Evolutionary conservation across 2,888 invertebrate genomes (phyloP), one percentile per base, ranked within the genome.

Genomic region (Platycheirus albimanus): DNA sequence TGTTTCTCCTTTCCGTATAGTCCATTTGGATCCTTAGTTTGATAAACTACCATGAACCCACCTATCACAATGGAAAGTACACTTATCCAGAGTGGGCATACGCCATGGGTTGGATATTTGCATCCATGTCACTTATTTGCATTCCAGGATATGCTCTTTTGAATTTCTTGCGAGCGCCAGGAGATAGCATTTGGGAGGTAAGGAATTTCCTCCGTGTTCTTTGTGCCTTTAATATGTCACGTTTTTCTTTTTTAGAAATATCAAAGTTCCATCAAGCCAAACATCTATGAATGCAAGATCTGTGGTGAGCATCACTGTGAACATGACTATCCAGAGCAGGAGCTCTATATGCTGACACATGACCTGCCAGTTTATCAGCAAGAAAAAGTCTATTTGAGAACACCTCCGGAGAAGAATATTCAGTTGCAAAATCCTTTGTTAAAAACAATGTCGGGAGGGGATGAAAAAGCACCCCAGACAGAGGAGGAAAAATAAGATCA

Each of bases 11-110:
- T 90, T 2, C n/a, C n/a, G n/a, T n/a, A n/a, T 91, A 97, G 92
- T 95, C 95, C 15, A 94, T 98, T 64, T 97, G 97, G 97, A 94
- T 97, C 70, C 96, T 97, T 87, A 96, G 96, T 87, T 92, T 97
- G 88, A 95, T 97, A 71, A 97, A 97, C 91, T 97, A 97, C 90
- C 94, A 95, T 86, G 95, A 96, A 51, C 96, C 97, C 8, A 95
- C 95, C 30, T 96, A 97, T 89, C 95, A 95, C 86, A 96, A 96
- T 87, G 96, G 95, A 76, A 92, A 92, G 70, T 95, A 96, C 87
- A 91, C 91, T 63, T 98, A 96, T 90, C 97, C 98, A 0, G 91
- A 92, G 72, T 97, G 97, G 97, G 96, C 96, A 20, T 95, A 96
- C 87, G 94, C 93, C 13, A 91, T 98, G 63, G 98, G 98, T 47